Percentiles rank a stretch among this genome's conserved stretches.
These are phyloP conservation scores for Heteropelma amictum DNA, from an alignment of 2,888 invertebrate species.

Conservation along the genomic window DNA sequence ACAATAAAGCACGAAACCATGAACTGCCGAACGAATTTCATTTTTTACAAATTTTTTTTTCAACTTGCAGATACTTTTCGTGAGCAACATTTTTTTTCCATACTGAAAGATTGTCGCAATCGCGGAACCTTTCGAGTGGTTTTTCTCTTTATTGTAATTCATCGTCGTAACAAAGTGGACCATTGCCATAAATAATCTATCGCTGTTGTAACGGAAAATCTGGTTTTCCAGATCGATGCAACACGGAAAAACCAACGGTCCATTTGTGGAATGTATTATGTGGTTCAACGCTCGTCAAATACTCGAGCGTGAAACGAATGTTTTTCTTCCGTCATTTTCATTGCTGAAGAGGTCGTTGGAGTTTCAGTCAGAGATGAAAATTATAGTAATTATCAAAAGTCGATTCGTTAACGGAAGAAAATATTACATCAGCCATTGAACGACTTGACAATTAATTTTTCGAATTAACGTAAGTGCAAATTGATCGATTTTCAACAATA, in stretches of 20 bases:
- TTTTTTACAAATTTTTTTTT: too few species aligned
- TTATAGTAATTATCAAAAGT: too few species aligned
- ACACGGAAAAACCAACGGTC: conserved; percentile 44
- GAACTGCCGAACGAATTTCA: too few species aligned
- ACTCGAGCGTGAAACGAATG: background rate
- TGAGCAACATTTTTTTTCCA: too few species aligned
- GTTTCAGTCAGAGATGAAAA: background rate
- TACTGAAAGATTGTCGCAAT: too few species aligned
- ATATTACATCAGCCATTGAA: too few species aligned
- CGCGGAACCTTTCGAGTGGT: background rate
- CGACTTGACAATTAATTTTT: conserved; percentile 10
- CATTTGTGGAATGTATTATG: conserved; percentile 41
- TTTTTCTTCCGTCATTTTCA: conserved; percentile 8
- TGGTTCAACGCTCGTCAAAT: conserved; percentile 7
- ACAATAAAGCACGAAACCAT: too few species aligned
- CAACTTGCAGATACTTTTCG: too few species aligned
- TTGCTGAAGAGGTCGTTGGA: conserved; percentile 10
- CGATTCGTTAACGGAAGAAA: too few species aligned
- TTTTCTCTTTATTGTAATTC: background rate
- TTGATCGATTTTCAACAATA: too few species aligned
- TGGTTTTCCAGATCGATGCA: conserved; percentile 26
- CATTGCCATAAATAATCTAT: conserved; percentile 30
- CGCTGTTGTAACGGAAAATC: conserved; percentile 36
- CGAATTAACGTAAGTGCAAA: background rate
- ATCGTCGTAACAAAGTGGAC: background rate